Conservation (phyloP, 2,888 invertebrate species). For the Ceriagrion tenellum region DNA sequence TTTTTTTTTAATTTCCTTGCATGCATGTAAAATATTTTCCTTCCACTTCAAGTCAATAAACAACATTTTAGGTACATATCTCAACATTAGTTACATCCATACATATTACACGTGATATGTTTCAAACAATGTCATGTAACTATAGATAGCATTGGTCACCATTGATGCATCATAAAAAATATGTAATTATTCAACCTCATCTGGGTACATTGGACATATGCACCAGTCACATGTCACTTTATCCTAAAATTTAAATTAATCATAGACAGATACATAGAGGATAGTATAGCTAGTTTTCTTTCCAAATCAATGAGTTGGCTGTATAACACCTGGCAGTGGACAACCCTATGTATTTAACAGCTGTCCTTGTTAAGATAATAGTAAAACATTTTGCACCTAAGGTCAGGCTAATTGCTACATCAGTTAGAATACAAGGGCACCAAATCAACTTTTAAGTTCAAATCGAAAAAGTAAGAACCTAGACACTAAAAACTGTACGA, state of each 20-base stretch:
- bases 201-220: background rate
- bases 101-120: constrained; percentile 6
- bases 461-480: background rate
- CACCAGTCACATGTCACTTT: background rate
- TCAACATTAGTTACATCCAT: constrained; percentile 13
- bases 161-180: background rate
- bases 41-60: background rate
- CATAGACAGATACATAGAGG: background rate
- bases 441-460: background rate
- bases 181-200: background rate
- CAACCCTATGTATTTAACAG: background rate
- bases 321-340: background rate
- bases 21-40: background rate
- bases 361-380: background rate
- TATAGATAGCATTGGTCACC: background rate
- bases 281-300: background rate
- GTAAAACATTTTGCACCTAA: background rate
- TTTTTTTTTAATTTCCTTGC: background rate
- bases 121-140: background rate
- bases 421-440: background rate
- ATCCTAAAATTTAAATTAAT: background rate
- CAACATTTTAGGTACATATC: constrained; percentile 4
- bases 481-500: background rate
- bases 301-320: background rate
- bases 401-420: too few relatives aligned